Conservation (phyloP, 2,797 vertebrate genomes). For the Pipistrellus pygmaeus region DNA sequence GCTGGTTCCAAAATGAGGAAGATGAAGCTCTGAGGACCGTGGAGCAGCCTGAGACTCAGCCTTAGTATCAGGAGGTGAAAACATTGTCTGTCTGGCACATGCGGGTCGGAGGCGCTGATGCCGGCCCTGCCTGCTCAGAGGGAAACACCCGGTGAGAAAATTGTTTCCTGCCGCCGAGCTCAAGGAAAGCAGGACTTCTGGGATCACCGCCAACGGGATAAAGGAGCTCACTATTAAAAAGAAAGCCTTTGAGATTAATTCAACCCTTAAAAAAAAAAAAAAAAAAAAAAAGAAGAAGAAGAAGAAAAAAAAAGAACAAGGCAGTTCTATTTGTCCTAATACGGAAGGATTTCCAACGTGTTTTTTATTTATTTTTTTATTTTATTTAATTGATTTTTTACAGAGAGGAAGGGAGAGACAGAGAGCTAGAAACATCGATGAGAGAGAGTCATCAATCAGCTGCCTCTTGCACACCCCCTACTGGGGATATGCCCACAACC, state of each 20-base stretch:
- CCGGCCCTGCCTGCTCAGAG: not conserved
- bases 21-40: constrained; percentile 7
- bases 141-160: not conserved
- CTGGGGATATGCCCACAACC: no score
- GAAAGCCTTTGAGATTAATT: not conserved
- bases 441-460: no score
- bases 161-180: not conserved
- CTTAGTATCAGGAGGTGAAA: not conserved
- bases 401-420: no score
- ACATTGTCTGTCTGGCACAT: not conserved
- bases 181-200: not conserved
- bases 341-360: not conserved
- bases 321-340: constrained; percentile 25
- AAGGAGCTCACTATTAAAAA: not conserved
- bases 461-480: no score
- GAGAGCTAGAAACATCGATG: no score
- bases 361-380: not conserved
- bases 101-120: not conserved
- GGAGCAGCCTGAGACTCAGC: not conserved
- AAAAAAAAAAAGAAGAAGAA: not conserved
- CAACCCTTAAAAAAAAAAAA: not conserved
- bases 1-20: not conserved
- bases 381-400: no score
- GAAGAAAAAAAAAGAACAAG: not conserved
- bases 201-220: not conserved